phyloP scores from a whole-genome alignment of 2,797 vertebrate species.

The Allobates femoralis region DNA sequence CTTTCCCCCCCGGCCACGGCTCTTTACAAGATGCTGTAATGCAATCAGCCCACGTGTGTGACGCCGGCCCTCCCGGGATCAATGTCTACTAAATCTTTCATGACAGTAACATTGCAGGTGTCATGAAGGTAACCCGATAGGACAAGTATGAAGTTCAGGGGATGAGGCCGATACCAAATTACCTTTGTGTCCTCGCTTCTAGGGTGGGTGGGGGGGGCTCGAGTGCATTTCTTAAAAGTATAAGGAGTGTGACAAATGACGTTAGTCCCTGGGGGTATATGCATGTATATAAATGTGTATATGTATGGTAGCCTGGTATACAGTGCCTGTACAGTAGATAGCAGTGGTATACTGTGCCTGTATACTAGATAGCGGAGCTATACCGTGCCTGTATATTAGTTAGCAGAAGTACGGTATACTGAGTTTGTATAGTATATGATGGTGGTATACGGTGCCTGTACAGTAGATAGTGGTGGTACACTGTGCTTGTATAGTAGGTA shows the following conservation, averaged over 20 bases:
- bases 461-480: too few species aligned
- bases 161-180: conserved; percentile 54
- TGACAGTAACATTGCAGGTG: conserved; percentile 68
- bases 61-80: conserved; percentile 68
- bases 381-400: neutral
- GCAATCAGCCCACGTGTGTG: conserved; percentile 68
- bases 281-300: too few species aligned
- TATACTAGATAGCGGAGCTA: too few species aligned
- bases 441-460: too few species aligned
- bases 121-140: conserved; percentile 70
- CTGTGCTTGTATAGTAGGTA: neutral
- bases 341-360: neutral
- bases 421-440: too few species aligned
- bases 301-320: too few species aligned
- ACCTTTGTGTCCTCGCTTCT: conserved; percentile 47
- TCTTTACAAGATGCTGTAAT: conserved; percentile 73
- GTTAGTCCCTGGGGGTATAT: neutral
- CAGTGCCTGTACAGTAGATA: neutral
- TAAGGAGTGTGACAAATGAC: neutral
- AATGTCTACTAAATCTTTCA: conserved; percentile 75
- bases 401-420: too few species aligned
- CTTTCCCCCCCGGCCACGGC: conserved; percentile 68
- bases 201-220: neutral
- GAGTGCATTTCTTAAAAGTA: neutral
- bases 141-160: conserved; percentile 54